Base-by-base conservation (phyloP, 1,140 invertebrate species). In the Bradysia coprophila region DNA sequence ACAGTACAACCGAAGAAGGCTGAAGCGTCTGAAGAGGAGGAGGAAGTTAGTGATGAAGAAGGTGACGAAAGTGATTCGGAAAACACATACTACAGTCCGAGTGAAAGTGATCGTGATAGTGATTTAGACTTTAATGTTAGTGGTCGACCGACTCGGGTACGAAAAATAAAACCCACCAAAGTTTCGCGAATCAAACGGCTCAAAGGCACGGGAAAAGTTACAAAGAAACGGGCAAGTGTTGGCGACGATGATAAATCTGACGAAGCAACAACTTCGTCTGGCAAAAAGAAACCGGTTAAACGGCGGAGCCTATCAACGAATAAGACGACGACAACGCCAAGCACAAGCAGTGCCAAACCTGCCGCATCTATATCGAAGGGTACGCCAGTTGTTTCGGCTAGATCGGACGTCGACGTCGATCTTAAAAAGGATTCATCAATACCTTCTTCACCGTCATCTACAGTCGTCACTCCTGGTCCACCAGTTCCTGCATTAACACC, bases 21-120 rank as follows among this genome's bases (percentile, higher is more conserved):
- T 22, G 21, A 33, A 32, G 32, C 11, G 38, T 15, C 19, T 16
- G 23, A 16, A 15, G 55, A 54, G 8, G 57, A 57, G 24, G 55
- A 59, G 33, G 48, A 53, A 4, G 52, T 54, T 19, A 44, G 43
- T 6, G 46, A 51, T 3, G 54, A 50, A 21, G 52, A 57, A 21
- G 51, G 55, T n/a, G 54, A 53, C 32, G 56, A 54, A 38, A 42
- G 43, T 37, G 49, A 44, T 28, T 53, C 55, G 11, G 51, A 57
- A 45, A 46, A 52, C 45, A 55, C 52, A 10, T 61, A 65, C 32
- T 57, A 54, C n/a, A 54, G 54, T 43, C 55, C 54, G 20, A 51
- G 49, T 2, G 56, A 62, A 43, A 55, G 62, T 48, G 61, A 60
- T 47, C 52, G 50, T 15, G 56, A 58, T 23, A 59, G 55, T 43